Conservation (phyloP, 1,140 invertebrate genomes). For the Drosophila nigrodunni region DNA sequence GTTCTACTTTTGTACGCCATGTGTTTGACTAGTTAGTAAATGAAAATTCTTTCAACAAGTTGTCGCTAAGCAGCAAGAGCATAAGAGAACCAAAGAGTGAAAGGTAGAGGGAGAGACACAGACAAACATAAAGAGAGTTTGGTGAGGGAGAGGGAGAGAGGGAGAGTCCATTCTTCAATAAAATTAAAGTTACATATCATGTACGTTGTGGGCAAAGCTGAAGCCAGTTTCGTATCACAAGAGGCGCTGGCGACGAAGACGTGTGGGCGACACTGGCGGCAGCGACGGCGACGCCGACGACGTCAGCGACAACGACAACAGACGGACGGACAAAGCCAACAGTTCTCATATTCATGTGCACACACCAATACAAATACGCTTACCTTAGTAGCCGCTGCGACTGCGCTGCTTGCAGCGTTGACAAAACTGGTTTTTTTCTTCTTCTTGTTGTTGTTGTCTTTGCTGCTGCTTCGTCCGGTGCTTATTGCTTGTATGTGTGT, state of each 20-base stretch:
- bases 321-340: constrained; percentile 36
- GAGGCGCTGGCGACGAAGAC: constrained; percentile 39
- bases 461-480: constrained; percentile 38
- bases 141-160: neutral
- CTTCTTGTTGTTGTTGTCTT: constrained; percentile 10
- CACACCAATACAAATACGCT: constrained; percentile 45
- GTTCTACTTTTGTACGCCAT: constrained; percentile 15
- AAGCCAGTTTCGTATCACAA: constrained; percentile 52
- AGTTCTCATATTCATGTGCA: constrained; percentile 30
- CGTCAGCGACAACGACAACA: constrained; percentile 14
- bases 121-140: no score
- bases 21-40: constrained; percentile 50
- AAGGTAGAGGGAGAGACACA: neutral
- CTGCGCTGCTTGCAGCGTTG: constrained; percentile 70
- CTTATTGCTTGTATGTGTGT: constrained; percentile 37
- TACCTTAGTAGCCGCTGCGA: constrained; percentile 66
- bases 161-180: constrained; percentile 49
- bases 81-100: neutral
- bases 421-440: constrained; percentile 66
- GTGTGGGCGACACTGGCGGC: constrained; percentile 57
- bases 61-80: constrained; percentile 34
- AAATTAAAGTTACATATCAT: constrained; percentile 69
- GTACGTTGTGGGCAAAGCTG: constrained; percentile 41
- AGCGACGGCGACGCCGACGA: constrained; percentile 15
- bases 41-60: constrained; percentile 69